Base-by-base conservation (phyloP, 1,140 invertebrate genomes). In the Drosophila subobscura region DNA sequence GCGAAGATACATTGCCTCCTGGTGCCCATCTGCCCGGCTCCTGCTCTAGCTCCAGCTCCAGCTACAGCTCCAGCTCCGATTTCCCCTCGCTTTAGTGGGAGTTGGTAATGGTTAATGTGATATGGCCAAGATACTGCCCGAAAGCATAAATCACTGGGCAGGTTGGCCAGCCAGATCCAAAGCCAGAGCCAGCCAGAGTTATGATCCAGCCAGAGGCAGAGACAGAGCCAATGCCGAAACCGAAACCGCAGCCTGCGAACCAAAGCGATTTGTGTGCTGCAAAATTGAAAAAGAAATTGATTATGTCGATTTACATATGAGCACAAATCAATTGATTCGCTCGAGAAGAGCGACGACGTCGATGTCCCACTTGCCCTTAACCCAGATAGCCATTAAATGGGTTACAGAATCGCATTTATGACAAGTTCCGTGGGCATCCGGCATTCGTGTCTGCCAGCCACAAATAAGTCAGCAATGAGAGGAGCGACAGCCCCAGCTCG, bases 281-380 rank as follows among this genome's bases (percentile, higher is more conserved):
- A 77, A 56, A 77, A 81, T 72, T 79, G 58, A 64, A 77, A 74
- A 23, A 14, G 51, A 68, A 85, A 75, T 86, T 85, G 81, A 86
- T 86, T 85, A 86, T 77, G 81, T 77, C 83, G 81, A 85, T 86
- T 86, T 81, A 85, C 80, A 85, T 85, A 79, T 37, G 60, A 77
- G 59, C 46, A 67, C 80, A 58, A 86, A 68, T 86, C 78, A 71
- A 88, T 85, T 71, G 77, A 86, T 47, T 71, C 49, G 42, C 46
- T 8, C 5, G 4, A 20, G 16, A 12, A n/a, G 5, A 12, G 1
- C 23, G 1, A 45, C 4, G 40, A 27, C 20, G 23, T 14, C 50
- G 49, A 41, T 74, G 50, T 53, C 46, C 45, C 37, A 65, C 46
- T 57, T 77, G 73, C 81, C 77, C 81, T 85, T 81, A 86, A 77